phyloP scores from a whole-genome alignment of 2,888 invertebrate species.

The Venusia cambrica region DNA sequence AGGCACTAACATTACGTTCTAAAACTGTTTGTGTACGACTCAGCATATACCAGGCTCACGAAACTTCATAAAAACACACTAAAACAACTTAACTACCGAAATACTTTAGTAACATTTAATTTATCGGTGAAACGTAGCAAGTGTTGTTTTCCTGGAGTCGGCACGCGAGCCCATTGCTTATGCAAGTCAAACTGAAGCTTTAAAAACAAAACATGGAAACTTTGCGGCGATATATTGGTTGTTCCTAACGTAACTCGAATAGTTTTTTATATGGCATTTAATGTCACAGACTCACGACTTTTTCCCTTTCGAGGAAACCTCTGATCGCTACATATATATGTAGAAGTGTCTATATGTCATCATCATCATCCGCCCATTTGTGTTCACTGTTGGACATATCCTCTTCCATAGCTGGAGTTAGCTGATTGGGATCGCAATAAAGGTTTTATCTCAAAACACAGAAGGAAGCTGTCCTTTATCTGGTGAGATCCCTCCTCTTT shows the following conservation, averaged over 20 bases:
- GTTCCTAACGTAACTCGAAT: slow-evolving; percentile 13
- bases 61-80: slow-evolving; percentile 26
- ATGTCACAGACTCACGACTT: too few species aligned
- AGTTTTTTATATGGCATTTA: too few species aligned
- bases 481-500: too few species aligned
- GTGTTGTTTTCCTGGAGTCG: slow-evolving; percentile 29
- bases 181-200: slow-evolving; percentile 59
- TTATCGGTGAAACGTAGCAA: slow-evolving; percentile 29
- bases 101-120: slow-evolving; percentile 32
- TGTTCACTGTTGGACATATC: too few species aligned
- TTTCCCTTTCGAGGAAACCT: too few species aligned
- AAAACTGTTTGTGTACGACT: slow-evolving; percentile 23
- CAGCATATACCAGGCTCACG: slow-evolving; percentile 21
- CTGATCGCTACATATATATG: too few species aligned
- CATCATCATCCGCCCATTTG: too few species aligned
- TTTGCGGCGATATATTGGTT: slow-evolving; percentile 60
- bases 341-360: too few species aligned
- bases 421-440: too few species aligned
- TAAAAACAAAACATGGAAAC: slow-evolving; percentile 67
- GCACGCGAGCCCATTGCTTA: slow-evolving; percentile 42
- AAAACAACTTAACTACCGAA: slow-evolving; percentile 28
- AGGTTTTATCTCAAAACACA: too few species aligned
- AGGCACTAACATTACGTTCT: slow-evolving; percentile 12
- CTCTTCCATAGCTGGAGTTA: too few species aligned
- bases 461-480: too few species aligned